These are phyloP conservation scores for Eilema sororculum DNA, from an alignment of 2,888 invertebrate genomes.

Conservation along the genomic window DNA sequence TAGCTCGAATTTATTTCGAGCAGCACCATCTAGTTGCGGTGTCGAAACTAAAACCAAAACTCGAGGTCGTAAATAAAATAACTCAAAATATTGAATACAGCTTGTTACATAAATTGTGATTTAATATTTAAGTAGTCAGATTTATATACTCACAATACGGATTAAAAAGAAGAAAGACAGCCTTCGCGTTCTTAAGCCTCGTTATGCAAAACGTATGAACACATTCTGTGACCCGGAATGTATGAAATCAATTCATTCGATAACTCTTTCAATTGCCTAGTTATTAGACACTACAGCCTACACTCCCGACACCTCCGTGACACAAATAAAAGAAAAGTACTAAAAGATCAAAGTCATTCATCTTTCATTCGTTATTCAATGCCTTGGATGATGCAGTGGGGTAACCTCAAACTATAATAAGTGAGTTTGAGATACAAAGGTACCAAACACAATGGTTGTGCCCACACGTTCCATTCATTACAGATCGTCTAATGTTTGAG, in stretches of 20 bases:
- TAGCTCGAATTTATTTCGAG: too few species aligned
- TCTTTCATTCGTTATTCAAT: conserved; percentile 21
- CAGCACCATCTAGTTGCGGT: too few species aligned
- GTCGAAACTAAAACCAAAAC: too few species aligned
- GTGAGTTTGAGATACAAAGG: conserved; percentile 14
- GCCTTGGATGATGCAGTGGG: conserved; percentile 5
- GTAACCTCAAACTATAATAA: conserved; percentile 3
- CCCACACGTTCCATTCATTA: conserved; percentile 10
- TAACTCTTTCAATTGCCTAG: conserved; percentile 4
- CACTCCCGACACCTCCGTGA: not conserved
- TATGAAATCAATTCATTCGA: not conserved
- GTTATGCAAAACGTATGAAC: not conserved
- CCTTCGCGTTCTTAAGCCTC: not conserved
- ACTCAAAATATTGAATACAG: not conserved
- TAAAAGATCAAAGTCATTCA: conserved; percentile 20
- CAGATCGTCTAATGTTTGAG: not conserved
- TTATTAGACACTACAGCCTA: conserved; percentile 1
- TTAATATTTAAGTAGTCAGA: not conserved
- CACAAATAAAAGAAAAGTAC: conserved; percentile 18
- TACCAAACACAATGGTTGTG: conserved; percentile 17
- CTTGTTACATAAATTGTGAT: not conserved
- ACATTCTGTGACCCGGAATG: not conserved
- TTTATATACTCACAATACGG: not conserved
- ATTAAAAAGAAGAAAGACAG: not conserved
- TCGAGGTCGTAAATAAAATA: too few species aligned